A percentile compares a stretch with the other conserved stretches of the same genome.
Conservation (phyloP, 2,113 vertebrate genomes). For the Pterocles burchelli region DNA sequence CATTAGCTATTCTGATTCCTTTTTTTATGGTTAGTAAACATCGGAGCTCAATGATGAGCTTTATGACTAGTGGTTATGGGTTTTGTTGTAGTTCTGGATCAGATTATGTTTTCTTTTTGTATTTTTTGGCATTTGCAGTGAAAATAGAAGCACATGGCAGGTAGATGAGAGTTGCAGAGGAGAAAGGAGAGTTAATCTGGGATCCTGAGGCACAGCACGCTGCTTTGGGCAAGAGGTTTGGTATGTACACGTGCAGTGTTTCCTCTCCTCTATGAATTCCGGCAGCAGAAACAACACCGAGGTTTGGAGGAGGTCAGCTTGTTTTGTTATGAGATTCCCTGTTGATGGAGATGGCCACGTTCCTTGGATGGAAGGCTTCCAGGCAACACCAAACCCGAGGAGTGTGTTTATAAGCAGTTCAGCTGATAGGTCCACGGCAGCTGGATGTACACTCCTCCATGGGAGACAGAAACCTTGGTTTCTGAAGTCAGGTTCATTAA, state of each 20-base stretch:
- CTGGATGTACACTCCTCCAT: neutral
- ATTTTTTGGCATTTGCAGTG: neutral
- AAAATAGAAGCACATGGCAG: neutral
- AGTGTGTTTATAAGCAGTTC: neutral
- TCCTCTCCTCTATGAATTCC: neutral
- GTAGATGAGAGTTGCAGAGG: fast-evolving
- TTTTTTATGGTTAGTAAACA: neutral
- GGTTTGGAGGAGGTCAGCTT: neutral
- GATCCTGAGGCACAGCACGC: neutral
- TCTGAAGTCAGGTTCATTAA: neutral
- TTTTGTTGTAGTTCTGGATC: neutral
- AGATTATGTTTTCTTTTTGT: neutral
- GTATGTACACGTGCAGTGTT: fast-evolving
- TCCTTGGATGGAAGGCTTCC: neutral
- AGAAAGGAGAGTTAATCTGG: neutral
- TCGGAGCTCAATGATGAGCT: neutral
- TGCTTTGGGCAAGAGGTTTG: neutral
- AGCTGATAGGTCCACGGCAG: neutral
- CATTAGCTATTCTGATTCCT: neutral
- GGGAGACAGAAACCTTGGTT: neutral
- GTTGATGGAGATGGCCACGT: fast-evolving
- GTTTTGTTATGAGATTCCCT: neutral
- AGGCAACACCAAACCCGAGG: neutral
- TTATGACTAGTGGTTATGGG: neutral
- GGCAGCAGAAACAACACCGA: neutral